Conservation (phyloP, 2,113 vertebrate species). For the Oophaga pumilio region DNA sequence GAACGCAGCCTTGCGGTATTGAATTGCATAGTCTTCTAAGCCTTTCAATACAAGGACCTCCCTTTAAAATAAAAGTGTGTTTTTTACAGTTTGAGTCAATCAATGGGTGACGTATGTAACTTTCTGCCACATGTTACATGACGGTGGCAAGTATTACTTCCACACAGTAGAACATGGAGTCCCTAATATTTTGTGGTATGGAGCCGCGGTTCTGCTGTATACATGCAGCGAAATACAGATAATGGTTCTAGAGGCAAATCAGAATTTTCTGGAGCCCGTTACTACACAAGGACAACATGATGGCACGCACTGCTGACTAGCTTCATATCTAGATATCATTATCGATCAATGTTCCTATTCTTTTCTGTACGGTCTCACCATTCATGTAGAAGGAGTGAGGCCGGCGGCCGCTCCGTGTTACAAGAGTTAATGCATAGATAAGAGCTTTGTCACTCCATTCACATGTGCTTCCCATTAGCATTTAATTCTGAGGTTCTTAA, state of each 20-base stretch:
- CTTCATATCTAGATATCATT: not conserved
- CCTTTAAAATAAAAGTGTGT: too few relatives aligned
- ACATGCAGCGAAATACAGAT: not conserved
- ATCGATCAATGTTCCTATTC: not conserved
- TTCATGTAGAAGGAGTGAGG: not conserved
- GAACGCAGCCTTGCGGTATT: too few relatives aligned
- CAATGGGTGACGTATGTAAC: too few relatives aligned
- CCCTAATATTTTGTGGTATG: too few relatives aligned
- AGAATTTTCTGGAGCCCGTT: not conserved
- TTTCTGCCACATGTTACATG: too few relatives aligned
- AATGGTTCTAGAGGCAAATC: not conserved
- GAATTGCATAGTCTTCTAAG: too few relatives aligned
- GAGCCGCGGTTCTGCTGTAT: too few relatives aligned
- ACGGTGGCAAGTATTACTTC: too few relatives aligned
- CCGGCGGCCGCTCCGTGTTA: not conserved
- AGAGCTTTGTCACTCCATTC: conserved; percentile 36
- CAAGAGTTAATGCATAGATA: conserved; percentile 34
- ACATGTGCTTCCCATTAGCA: conserved; percentile 33
- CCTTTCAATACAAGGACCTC: too few relatives aligned
- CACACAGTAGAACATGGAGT: too few relatives aligned
- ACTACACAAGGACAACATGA: too few relatives aligned
- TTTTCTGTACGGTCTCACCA: not conserved
- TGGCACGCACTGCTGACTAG: not conserved
- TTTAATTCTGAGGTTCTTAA: conserved; percentile 41
- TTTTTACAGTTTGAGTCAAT: too few relatives aligned